phyloP scores from a whole-genome alignment of 2,113 vertebrate genomes.

The Barnardius zonarius region DNA sequence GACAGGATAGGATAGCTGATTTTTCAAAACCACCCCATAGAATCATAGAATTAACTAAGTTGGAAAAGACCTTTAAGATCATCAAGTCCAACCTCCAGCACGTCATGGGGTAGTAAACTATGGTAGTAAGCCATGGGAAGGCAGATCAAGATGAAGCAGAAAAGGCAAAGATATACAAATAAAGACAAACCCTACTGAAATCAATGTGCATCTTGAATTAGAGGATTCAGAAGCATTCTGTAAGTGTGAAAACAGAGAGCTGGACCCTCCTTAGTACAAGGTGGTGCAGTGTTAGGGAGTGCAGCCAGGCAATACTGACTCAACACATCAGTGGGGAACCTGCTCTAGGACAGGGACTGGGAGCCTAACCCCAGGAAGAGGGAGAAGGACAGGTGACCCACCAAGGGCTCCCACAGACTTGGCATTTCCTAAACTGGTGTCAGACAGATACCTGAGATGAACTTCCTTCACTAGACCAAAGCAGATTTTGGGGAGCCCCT shows the following conservation, averaged over 20 bases:
- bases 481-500: background rate
- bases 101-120: background rate
- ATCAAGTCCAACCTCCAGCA: background rate
- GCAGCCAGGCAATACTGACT: background rate
- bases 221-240: background rate
- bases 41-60: background rate
- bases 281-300: background rate
- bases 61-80: background rate
- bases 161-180: background rate
- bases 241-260: background rate
- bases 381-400: background rate
- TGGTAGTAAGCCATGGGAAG: background rate
- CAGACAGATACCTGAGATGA: background rate
- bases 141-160: background rate
- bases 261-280: background rate
- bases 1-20: rapidly evolving
- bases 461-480: background rate
- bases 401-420: background rate
- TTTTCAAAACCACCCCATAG: background rate
- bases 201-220: background rate
- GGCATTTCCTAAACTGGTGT: background rate
- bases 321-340: background rate
- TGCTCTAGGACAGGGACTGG: background rate
- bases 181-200: background rate
- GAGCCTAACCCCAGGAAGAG: background rate